A percentile compares a stretch with the other conserved stretches of the same genome.
Conservation (phyloP, 2,113 vertebrate species). For the Laterallus jamaicensis region DNA sequence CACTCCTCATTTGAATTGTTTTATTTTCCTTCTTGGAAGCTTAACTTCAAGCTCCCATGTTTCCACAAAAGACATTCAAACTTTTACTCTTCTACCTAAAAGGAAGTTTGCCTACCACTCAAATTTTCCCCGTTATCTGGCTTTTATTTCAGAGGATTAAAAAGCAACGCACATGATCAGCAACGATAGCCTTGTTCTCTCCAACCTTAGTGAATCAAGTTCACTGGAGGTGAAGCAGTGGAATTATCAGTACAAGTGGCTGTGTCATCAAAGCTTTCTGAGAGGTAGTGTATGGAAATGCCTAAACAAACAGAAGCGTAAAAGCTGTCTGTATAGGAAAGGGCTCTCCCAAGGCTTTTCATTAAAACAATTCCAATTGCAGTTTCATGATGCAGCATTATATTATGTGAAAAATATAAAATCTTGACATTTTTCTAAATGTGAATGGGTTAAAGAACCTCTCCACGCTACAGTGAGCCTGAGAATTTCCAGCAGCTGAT, state of each 20-base stretch:
- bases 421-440: conserved; percentile 69
- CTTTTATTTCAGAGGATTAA: conserved; percentile 78
- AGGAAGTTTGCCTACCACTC: conserved; percentile 52
- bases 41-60: neutral
- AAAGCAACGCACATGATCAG: conserved; percentile 70
- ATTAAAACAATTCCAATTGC: conserved; percentile 55
- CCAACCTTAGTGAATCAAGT: conserved; percentile 75
- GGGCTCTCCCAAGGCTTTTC: conserved; percentile 54
- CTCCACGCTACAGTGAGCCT: conserved; percentile 69
- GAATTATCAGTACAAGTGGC: conserved; percentile 80
- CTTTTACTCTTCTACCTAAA: neutral
- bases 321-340: conserved; percentile 52
- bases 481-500: conserved; percentile 76
- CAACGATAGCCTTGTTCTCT: conserved; percentile 74
- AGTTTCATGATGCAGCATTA: conserved; percentile 46
- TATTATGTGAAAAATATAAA: conserved; percentile 52
- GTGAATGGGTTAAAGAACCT: conserved; percentile 71
- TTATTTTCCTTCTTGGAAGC: neutral
- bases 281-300: conserved; percentile 71
- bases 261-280: conserved; percentile 71
- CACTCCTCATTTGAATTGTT: neutral
- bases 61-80: conserved; percentile 3
- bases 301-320: conserved; percentile 75
- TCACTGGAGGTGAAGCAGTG: conserved; percentile 76
- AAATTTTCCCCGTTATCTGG: conserved; percentile 57